These are phyloP conservation scores for Cecropterus lyciades DNA, from an alignment of 1,140 invertebrate genomes.

Conservation along the genomic window DNA sequence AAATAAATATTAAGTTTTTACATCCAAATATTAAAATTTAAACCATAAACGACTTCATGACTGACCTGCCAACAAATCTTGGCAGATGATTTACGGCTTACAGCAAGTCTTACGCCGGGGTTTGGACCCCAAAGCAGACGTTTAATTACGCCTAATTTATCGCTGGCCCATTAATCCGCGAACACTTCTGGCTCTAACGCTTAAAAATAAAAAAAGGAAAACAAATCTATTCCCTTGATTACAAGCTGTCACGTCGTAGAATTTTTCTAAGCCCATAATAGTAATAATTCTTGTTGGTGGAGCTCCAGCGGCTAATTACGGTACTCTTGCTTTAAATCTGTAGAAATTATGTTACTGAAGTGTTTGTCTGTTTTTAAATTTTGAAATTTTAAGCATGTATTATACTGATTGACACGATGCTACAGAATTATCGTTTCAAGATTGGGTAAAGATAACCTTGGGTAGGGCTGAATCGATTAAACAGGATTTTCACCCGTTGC, in stretches of 20 bases:
- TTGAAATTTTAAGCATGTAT: too few species aligned
- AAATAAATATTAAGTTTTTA: neutral
- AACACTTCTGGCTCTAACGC: slow-evolving; percentile 56
- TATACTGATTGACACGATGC: too few species aligned
- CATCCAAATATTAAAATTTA: too few species aligned
- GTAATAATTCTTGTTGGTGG: slow-evolving; percentile 77
- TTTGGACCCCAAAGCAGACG: slow-evolving; percentile 52
- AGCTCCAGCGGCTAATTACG: slow-evolving; percentile 46
- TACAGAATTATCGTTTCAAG: too few species aligned
- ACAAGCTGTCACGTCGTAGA: slow-evolving; percentile 80
- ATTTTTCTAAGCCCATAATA: slow-evolving; percentile 78
- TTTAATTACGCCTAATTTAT: slow-evolving; percentile 81
- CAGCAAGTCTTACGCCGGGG: slow-evolving; percentile 14
- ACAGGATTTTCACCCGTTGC: too few species aligned
- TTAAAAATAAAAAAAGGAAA: slow-evolving; percentile 65
- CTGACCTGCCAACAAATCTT: slow-evolving; percentile 20
- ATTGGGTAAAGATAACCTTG: too few species aligned
- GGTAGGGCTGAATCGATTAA: too few species aligned
- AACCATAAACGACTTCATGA: slow-evolving; percentile 7
- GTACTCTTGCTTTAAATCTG: neutral
- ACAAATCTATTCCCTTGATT: slow-evolving; percentile 79
- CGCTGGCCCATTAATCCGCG: slow-evolving; percentile 68
- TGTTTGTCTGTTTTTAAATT: too few species aligned
- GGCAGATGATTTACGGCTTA: slow-evolving; percentile 24
- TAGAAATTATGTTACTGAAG: too few species aligned